Base-by-base conservation (phyloP, 2,888 invertebrate species). In the Cremastinae sp. region DNA sequence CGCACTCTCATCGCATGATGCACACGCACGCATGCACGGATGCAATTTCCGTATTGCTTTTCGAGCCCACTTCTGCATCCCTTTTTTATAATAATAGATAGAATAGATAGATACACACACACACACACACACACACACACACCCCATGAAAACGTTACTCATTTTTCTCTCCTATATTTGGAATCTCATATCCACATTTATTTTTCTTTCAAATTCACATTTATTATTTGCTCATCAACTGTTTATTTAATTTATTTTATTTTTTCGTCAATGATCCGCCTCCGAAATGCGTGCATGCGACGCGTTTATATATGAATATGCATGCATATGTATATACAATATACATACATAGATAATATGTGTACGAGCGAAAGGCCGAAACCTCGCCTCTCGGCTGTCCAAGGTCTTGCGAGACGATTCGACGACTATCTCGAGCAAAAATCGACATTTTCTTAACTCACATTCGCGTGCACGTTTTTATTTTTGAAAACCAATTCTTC, bases 321-420 rank as follows among this genome's bases (percentile, higher is more conserved):
- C n/a, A n/a, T n/a, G n/a, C n/a, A n/a, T n/a, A n/a, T n/a, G n/a
- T n/a, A n/a, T n/a, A n/a, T n/a, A n/a, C n/a, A n/a, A n/a, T n/a
- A n/a, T n/a, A n/a, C n/a, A n/a, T n/a, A n/a, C n/a, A n/a, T n/a
- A n/a, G n/a, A n/a, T n/a, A n/a, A n/a, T n/a, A n/a, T n/a, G n/a
- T n/a, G n/a, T 53, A 20, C 70, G 28, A 28, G 28, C 28, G 28
- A 28, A 28, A 28, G 28, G 28, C 2, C 28, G 28, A 28, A 28
- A 5, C 28, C 28, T 28, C 28, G 51, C 45, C 20, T 18, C 49
- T n/a, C 51, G 35, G 35, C 65, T 41, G 55, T 53, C 51, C 69
- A 74, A 69, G 74, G 74, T 58, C 64, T 45, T 35, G 14, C 39
- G 12, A 14, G 28, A n/a, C n/a, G n/a, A 43, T 45, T 39, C 58